Conservation (phyloP, 2,888 invertebrate genomes). For the Julus scanicus region DNA sequence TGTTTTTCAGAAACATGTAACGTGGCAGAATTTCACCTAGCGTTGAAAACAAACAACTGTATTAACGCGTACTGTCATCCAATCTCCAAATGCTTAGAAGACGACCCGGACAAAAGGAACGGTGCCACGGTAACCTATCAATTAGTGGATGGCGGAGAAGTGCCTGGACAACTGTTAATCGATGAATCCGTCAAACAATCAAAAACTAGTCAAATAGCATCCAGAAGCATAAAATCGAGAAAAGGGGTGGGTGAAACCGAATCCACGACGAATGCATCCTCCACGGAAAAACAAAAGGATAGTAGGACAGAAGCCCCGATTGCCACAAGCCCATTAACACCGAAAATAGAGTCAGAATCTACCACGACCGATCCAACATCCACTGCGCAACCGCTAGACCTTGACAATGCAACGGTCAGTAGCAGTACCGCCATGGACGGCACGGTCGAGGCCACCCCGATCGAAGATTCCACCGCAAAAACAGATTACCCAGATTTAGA, state of each 20-base stretch:
- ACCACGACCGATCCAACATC: neutral
- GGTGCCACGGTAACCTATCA: neutral
- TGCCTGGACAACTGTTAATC: neutral
- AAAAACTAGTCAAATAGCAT: neutral
- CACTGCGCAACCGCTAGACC: neutral
- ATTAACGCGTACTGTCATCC: neutral
- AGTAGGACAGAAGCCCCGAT: neutral
- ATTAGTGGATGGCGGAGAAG: neutral
- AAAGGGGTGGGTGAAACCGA: conserved; percentile 15
- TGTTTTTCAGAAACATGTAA: neutral
- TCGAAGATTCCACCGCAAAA: neutral
- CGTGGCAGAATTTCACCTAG: neutral
- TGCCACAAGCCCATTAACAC: neutral
- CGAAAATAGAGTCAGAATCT: neutral
- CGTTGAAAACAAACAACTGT: neutral
- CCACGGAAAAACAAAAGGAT: neutral
- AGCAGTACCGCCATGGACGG: neutral
- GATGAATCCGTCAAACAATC: neutral
- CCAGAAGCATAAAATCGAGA: conserved; percentile 36
- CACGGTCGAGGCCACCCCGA: conserved; percentile 5
- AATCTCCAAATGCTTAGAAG: conserved; percentile 4
- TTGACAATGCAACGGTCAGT: neutral
- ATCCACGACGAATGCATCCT: neutral
- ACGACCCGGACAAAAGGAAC: neutral
- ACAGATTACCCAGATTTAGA: conserved; percentile 37